Conservation (phyloP, 1,140 invertebrate genomes). For the Dermatophagoides farinae region DNA sequence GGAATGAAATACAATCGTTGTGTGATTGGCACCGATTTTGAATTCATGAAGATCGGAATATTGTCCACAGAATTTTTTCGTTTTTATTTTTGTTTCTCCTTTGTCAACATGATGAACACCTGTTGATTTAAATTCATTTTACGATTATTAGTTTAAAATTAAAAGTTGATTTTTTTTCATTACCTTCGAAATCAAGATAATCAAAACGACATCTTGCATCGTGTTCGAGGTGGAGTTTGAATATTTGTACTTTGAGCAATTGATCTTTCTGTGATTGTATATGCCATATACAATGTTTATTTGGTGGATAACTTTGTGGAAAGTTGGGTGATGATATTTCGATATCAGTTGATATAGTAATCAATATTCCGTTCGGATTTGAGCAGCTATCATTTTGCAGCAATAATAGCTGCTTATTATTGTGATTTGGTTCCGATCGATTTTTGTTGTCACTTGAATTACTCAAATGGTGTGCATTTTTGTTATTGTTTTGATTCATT, state of each 20-base stretch:
- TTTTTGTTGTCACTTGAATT: not conserved
- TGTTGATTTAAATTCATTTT: not conserved
- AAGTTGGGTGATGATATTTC: not conserved
- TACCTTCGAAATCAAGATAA: constrained; percentile 12
- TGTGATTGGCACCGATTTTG: constrained; percentile 13
- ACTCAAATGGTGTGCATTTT: not conserved
- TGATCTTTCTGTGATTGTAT: constrained; percentile 6
- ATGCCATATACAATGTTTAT: constrained; percentile 17
- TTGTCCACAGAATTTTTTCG: constrained; percentile 15
- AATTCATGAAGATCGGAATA: constrained; percentile 11
- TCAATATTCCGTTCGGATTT: not conserved
- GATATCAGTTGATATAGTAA: not conserved
- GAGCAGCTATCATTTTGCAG: not conserved
- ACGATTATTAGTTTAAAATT: not conserved
- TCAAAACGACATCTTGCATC: constrained; percentile 17
- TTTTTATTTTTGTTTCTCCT: not conserved
- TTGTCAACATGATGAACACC: not conserved
- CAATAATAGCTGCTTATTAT: not conserved
- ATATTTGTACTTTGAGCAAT: constrained; percentile 14
- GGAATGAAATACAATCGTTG: constrained; percentile 16
- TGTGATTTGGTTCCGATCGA: not conserved
- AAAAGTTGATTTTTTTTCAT: not conserved
- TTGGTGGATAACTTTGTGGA: constrained; percentile 16
- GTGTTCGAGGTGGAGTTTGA: constrained; percentile 15
- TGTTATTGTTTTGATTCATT: not conserved